Conservation (phyloP, 2,797 vertebrate genomes). For the Sardinella longiceps region DNA sequence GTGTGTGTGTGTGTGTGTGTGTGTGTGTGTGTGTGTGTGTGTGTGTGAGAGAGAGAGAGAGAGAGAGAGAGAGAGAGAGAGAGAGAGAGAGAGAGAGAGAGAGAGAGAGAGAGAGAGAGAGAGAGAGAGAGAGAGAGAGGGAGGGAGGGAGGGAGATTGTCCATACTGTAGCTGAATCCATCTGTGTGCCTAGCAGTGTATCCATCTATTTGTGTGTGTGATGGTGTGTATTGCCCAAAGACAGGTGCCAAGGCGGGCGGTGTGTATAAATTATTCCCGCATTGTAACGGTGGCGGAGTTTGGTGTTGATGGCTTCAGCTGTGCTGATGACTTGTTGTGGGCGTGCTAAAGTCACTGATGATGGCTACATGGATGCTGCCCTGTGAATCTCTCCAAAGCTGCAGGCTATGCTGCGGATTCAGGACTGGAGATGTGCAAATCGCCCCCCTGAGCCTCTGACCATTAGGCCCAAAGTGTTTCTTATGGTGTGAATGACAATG, state of each 20-base stretch:
- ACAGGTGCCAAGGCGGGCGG: background rate
- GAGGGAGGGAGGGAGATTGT: background rate
- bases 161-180: background rate
- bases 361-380: background rate
- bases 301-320: background rate
- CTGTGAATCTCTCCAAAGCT: background rate
- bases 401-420: slow-evolving; percentile 21
- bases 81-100: background rate
- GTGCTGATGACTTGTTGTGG: background rate
- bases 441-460: background rate
- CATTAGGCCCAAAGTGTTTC: background rate
- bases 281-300: slow-evolving; percentile 33
- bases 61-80: background rate
- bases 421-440: background rate
- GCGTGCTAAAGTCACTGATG: background rate
- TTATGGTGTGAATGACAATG: slow-evolving; percentile 1
- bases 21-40: background rate
- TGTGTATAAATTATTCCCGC: background rate
- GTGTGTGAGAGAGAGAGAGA: background rate
- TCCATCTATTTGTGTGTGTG: slow-evolving; percentile 36
- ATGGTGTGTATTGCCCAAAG: background rate
- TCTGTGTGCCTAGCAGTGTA: background rate
- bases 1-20: background rate
- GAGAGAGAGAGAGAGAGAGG: background rate
- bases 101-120: background rate